Base-by-base conservation (phyloP, 2,888 invertebrate genomes). In the Agonopterix heracliana region DNA sequence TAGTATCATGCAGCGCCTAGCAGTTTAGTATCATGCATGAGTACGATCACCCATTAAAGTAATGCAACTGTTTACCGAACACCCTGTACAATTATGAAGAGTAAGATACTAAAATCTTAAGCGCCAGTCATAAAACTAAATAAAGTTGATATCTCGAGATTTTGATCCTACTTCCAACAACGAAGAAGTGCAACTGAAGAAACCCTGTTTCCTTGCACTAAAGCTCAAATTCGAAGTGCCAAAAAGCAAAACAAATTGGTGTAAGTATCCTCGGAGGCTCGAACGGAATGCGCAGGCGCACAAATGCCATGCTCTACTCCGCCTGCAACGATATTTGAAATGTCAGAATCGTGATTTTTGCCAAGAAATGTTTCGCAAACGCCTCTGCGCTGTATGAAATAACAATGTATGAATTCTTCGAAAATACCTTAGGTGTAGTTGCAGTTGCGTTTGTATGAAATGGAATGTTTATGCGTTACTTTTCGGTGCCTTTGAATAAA, bases 301-400 rank as follows among this genome's bases (percentile, higher is more conserved):
- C 66, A 81, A 86, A 86, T 84, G 83, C 78, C 87, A 80, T 64
- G 79, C 72, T 77, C 78, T 61, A 70, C 73, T 67, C 78, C 75
- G 68, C 79, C 78, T 70, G 77, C 66, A 74, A 74, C 77, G 67
- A 68, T 81, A 78, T 76, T 72, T 68, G 67, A 86, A 87, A 87
- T 87, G 87, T 86, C 87, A 83, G 74, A 77, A 75, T 86, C 87
- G 87, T 87, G 87, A 82, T 84, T 85, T 86, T 83, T 86, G 83
- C 63, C 69, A 66, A 74, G 79, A 77, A 78, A 77, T 68, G 59
- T 87, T 86, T 80, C 79, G 80, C 71, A 87, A 86, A 68, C 60
- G 53, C 61, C 57, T 59, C 48, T 50, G 51, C 55, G 62, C 56
- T 61, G 38, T 68, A 64, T 62, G 65, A 43, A 48, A 46, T 41